Percentiles rank a stretch among this genome's conserved stretches.
phyloP scores from a whole-genome alignment of 1,140 invertebrate species.

The Plodia interpunctella region DNA sequence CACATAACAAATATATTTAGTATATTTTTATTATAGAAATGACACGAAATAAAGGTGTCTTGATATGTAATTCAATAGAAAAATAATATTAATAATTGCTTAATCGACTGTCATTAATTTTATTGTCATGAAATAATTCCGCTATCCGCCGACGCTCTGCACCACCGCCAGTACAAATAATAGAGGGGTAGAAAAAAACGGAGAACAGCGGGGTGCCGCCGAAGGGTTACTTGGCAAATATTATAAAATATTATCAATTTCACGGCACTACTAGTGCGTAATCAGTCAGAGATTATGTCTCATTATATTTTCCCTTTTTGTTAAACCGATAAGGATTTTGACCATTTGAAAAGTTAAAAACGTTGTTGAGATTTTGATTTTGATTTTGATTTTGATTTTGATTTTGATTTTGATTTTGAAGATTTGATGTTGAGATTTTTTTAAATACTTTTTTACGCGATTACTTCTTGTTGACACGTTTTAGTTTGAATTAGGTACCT shows the following conservation, averaged over 20 bases:
- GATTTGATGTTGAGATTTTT: no score
- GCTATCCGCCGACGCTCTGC: constrained; percentile 18
- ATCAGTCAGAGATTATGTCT: constrained; percentile 13
- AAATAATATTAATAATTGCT: no score
- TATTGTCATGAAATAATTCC: neutral
- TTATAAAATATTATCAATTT: constrained; percentile 60
- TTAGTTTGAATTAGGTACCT: no score
- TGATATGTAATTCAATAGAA: no score
- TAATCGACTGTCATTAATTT: no score
- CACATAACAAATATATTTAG: no score
- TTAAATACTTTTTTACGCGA: no score
- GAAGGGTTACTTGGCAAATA: constrained; percentile 48
- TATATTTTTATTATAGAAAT: no score
- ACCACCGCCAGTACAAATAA: constrained; percentile 30
- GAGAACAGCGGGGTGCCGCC: constrained; percentile 46
- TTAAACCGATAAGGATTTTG: neutral
- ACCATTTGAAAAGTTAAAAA: neutral
- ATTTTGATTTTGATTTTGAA: no score
- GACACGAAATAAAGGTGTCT: no score
- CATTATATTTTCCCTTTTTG: neutral
- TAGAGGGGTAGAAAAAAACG: constrained; percentile 34
- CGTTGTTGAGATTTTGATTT: constrained; percentile 3
- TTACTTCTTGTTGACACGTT: no score
- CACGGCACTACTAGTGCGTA: constrained; percentile 35
- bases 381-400: no score